Base-by-base conservation (phyloP, 1,140 invertebrate genomes). In the Planococcus citri region DNA sequence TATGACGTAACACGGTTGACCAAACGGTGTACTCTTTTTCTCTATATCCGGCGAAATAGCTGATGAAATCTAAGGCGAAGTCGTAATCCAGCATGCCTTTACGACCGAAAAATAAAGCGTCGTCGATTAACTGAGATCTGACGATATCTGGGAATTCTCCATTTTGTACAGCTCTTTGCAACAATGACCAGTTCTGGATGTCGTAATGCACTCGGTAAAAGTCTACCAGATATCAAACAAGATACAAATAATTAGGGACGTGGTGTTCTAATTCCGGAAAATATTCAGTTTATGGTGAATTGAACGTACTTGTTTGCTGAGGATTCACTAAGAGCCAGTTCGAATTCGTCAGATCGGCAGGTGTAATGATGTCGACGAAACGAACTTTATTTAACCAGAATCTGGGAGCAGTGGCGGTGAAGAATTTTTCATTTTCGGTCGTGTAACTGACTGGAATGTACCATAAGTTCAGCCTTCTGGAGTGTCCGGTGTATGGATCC, bases 131-230 rank as follows among this genome's bases (percentile, higher is more conserved):
- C 20, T 64, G 60, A 10, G 60, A 22, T 25, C 25, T 24, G 17
- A 64, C 25, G 3, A 25, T 64, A 9, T 10, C 60, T 6, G 60
- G 60, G 17, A 64, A 64, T 64, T 64, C 60, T 3, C 60, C 60
- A 64, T 64, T 64, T 25, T 64, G 20, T 25, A 64, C 3, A 10
- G 60, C 21, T 64, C 24, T 25, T 64, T 25, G 10, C 60, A 64
- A 20, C 17, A 64, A 25, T 6, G 2, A 4, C 60, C 60, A 64
- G 22, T 64, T 64, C 1, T 64, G 10, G 6, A 17, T 27, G 25
- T 64, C 60, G 17, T 64, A 64, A 24, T 24, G 21, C 17, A 64
- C 60, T 25, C 60, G 10, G 24, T 64, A 64, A 64, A 64, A 64
- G 20, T 27, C 60, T 64, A 21, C 2, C 4, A 51, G 2, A n/a